Percentiles rank a stretch among this genome's conserved stretches.
These are phyloP conservation scores for Limanda limanda DNA, from an alignment of 2,113 vertebrate species.

Conservation along the genomic window DNA sequence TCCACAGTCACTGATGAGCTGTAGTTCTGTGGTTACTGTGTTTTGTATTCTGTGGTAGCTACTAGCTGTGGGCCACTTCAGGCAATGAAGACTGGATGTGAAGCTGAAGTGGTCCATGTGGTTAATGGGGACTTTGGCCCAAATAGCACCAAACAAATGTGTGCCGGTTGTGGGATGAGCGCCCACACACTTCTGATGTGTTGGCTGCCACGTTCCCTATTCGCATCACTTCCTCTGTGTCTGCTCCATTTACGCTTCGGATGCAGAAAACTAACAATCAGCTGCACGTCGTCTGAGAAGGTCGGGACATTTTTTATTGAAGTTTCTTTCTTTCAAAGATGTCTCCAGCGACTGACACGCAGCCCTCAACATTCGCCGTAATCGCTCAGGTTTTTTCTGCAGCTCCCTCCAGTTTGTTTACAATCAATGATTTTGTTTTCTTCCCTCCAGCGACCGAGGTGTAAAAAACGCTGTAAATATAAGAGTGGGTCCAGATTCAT, in stretches of 20 bases:
- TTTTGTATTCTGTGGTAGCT: no score
- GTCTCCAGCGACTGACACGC: neutral
- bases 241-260: conserved; percentile 10
- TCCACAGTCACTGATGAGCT: no score
- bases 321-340: conserved; percentile 5
- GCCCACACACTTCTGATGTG: no score
- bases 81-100: no score
- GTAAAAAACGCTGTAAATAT: conserved; percentile 50
- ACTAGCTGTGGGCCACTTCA: no score
- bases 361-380: conserved; percentile 10
- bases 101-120: no score
- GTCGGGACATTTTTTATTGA: conserved; percentile 49
- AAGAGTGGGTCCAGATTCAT: conserved; percentile 23
- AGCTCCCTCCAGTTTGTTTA: conserved; percentile 19
- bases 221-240: conserved; percentile 22
- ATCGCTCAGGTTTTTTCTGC: conserved; percentile 47
- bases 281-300: conserved; percentile 47
- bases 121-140: no score
- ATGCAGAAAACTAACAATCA: conserved; percentile 18
- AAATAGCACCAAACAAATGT: no score
- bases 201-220: neutral
- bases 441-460: conserved; percentile 6
- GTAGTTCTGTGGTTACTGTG: no score
- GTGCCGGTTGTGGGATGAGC: no score
- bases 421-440: conserved; percentile 22